Evolutionary conservation across 2,113 vertebrate species (phyloP).

Genomic region (Carollia perspicillata): DNA sequence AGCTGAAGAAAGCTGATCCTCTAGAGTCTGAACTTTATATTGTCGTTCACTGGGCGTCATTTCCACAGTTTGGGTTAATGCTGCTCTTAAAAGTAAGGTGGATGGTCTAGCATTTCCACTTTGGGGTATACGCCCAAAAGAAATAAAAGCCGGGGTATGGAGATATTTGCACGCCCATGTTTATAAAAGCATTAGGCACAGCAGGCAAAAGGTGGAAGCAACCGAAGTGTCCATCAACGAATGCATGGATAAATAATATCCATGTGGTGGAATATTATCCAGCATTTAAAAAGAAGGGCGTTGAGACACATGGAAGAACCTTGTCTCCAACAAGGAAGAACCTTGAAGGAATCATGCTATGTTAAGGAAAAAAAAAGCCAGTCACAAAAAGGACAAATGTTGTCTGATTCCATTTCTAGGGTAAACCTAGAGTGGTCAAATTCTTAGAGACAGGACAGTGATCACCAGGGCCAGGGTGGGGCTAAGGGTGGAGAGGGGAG

Average conservation of each 20-base stretch:
- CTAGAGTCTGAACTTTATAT: not conserved
- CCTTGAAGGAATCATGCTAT: no score
- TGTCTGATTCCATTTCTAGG: not conserved
- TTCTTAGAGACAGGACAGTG: not conserved
- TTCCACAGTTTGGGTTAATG: not conserved
- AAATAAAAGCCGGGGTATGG: not conserved
- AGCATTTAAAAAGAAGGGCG: not conserved
- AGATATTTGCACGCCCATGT: not conserved
- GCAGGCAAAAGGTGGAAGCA: not conserved
- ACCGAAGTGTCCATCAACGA: no score
- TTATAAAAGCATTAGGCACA: not conserved
- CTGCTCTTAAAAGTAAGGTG: not conserved
- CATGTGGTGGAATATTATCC: rapidly evolving
- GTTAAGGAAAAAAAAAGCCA: not conserved
- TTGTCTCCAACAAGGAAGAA: not conserved
- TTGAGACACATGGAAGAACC: not conserved
- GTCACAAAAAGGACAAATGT: not conserved
- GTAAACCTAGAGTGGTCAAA: not conserved
- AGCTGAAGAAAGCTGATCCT: not conserved
- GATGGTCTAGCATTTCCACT: not conserved
- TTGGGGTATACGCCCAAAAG: not conserved
- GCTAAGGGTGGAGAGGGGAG: rapidly evolving
- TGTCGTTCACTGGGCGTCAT: not conserved
- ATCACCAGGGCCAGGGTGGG: no score
- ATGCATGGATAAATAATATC: rapidly evolving